Conservation (phyloP, 2,888 invertebrate species). For the Platycnemis pennipes region DNA sequence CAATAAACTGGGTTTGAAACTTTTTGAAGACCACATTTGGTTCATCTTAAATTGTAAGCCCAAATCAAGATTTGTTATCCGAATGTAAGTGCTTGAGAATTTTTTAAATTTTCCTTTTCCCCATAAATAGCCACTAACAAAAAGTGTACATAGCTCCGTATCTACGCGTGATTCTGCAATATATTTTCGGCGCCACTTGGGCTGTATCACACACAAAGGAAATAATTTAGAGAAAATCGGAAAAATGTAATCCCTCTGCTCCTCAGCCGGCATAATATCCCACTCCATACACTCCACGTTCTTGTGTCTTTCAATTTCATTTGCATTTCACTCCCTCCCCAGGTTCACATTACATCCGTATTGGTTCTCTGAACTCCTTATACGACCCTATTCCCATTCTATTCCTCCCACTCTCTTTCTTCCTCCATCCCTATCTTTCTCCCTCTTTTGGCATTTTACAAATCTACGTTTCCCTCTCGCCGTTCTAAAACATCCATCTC, state of each 20-base stretch:
- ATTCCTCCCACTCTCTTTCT: too few species aligned
- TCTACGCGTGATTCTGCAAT: not conserved
- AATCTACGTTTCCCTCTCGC: not conserved
- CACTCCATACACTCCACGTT: not conserved
- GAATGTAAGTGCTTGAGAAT: too few species aligned
- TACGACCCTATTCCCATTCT: not conserved
- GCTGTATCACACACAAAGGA: not conserved
- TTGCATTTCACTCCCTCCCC: not conserved
- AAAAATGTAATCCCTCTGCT: not conserved
- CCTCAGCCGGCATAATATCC: not conserved
- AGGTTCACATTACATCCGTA: not conserved
- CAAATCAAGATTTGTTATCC: too few species aligned
- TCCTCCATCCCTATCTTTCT: not conserved
- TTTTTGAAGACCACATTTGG: too few species aligned
- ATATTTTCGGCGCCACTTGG: not conserved
- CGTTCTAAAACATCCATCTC: not conserved
- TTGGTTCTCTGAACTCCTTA: not conserved
- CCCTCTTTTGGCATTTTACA: not conserved
- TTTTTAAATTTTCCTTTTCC: too few species aligned
- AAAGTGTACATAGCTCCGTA: not conserved
- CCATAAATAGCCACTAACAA: not conserved
- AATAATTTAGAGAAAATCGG: not conserved
- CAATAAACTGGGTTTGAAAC: too few species aligned
- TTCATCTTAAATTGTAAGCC: too few species aligned
- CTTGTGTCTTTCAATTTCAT: not conserved